Evolutionary conservation across 2,797 vertebrate species (phyloP), one percentile per base, ranked within the genome.

Genomic region (Astyanax mexicanus): DNA sequence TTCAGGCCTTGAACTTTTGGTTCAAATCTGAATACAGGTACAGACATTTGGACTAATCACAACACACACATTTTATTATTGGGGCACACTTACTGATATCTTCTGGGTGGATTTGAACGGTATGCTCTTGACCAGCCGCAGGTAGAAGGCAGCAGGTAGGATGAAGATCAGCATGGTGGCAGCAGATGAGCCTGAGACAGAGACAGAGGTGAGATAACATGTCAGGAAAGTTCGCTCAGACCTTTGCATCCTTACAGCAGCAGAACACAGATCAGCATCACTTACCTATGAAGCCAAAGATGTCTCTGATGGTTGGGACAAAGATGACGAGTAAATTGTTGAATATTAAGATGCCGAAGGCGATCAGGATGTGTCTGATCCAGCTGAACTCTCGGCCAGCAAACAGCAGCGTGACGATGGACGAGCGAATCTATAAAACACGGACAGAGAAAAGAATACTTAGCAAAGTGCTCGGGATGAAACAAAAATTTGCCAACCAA

Each of bases 281-380:
- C 95, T 88, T 88, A 99, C 98, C 98, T n/a, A 98, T 99, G 85
- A 99, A 99, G 87, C 98, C 98, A 8, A 99, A 99, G 87, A 99
- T 99, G 87, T 99, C 97, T 89, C 96, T 94, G 90, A 99, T 99
- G 72, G 94, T 94, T 3, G 98, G 97, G 52, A 99, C 97, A 8
- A 96, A 99, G 87, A 99, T 98, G 78, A 99, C 98, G 77, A 99
- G 88, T 49, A 96, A 69, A 83, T 98, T 95, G 88, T 96, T 96
- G 84, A 98, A 94, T 72, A 79, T 86, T 82, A 99, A 88, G 79
- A 99, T 91, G 65, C 89, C 66, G 1, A 89, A 86, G 1, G 98
- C 97, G 75, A 98, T 96, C 72, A 96, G 66, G 74, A 98, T 79
- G 87, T 99, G 97, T 62, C 96, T 94, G 79, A 92, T 86, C 96